Evolutionary conservation across 2,113 vertebrate genomes (phyloP), one percentile per base, ranked within the genome.

Genomic region (Pholis gunnellus): DNA sequence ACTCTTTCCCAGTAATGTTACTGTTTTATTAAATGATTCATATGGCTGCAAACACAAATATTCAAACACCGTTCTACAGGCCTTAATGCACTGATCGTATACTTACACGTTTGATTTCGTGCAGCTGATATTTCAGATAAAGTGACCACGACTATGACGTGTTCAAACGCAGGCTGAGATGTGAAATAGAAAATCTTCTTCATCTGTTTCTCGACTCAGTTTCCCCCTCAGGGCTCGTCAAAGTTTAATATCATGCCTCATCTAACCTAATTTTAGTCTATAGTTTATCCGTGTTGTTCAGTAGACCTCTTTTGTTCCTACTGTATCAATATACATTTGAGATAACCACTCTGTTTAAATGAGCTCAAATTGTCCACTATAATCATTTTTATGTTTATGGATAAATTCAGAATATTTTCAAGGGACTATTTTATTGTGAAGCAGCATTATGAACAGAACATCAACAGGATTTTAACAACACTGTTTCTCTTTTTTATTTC

Each of bases 401-500:
- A 5, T 50, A 5, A 20, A 59, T 59, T 29, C 52, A 27, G 15
- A 59, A 27, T 57, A 22, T 9, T 27, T 52, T 40, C 14, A 38
- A 22, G 22, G 22, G 20, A 7, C 2, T 60, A 60, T 17, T 36
- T 52, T 52, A 36, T n/a, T 15, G 15, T 34, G 2, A 18, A 5
- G 8, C 15, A 65, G 63, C 46, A 11, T 46, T 9, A 13, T 29
- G 0, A 69, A 34, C 18, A 71, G 6, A 61, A 5, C 5, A 18
- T 75, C 13, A 31, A 1, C 42, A 38, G 6, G 1, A 17, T 80
- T 11, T 50, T 27, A 10, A 48, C 8, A 29, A 67, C n/a, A 17
- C 3, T 54, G 17, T 60, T 25, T 67, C 2, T 82, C 25, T 78
- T 52, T 50, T 66, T 78, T 70, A 31, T 75, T 38, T 65, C 91